Percentiles rank a stretch among this genome's conserved stretches.
phyloP scores from a whole-genome alignment of 1,140 invertebrate genomes.

The Tetranychus urticae region DNA sequence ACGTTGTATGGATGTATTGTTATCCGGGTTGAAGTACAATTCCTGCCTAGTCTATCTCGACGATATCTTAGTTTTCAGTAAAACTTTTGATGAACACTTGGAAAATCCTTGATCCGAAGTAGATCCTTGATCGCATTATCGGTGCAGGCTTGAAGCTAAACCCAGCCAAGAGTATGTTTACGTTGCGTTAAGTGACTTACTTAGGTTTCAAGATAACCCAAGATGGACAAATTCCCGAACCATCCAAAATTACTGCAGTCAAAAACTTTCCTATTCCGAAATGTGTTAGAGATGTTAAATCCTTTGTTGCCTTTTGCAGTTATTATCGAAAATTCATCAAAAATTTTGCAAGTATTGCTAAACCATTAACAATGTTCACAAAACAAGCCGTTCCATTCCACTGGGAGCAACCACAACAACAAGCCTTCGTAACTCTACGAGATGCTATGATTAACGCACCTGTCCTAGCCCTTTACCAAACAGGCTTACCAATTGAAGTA shows the following conservation, averaged over 20 bases:
- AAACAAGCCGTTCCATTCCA: slow-evolving; percentile 2
- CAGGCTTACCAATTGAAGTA: slow-evolving; percentile 1
- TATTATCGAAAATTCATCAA: slow-evolving; percentile 7
- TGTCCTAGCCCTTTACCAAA: not conserved
- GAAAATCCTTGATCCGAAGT: not conserved
- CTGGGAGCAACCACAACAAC: slow-evolving; percentile 6
- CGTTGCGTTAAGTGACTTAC: not conserved
- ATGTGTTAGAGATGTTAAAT: slow-evolving; percentile 18
- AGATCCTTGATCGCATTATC: slow-evolving; percentile 6
- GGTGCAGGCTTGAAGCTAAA: slow-evolving; percentile 1
- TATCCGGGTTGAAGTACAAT: slow-evolving; percentile 14
- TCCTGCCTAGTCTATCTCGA: slow-evolving; percentile 15
- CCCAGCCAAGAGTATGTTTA: slow-evolving; percentile 6
- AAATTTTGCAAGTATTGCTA: slow-evolving; percentile 17
- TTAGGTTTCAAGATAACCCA: slow-evolving; percentile 7
- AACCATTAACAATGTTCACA: no score
- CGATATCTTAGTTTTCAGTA: no score
- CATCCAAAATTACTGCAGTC: slow-evolving; percentile 16
- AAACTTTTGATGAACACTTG: not conserved
- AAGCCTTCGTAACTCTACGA: slow-evolving; percentile 2
- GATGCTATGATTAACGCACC: not conserved
- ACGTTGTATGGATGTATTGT: slow-evolving; percentile 23
- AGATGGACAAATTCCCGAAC: slow-evolving; percentile 18
- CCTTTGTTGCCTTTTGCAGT: not conserved
- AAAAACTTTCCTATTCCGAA: slow-evolving; percentile 12